Evolutionary conservation across 2,113 vertebrate species (phyloP), one percentile per base, ranked within the genome.

Genomic region (Megaleporinus macrocephalus): DNA sequence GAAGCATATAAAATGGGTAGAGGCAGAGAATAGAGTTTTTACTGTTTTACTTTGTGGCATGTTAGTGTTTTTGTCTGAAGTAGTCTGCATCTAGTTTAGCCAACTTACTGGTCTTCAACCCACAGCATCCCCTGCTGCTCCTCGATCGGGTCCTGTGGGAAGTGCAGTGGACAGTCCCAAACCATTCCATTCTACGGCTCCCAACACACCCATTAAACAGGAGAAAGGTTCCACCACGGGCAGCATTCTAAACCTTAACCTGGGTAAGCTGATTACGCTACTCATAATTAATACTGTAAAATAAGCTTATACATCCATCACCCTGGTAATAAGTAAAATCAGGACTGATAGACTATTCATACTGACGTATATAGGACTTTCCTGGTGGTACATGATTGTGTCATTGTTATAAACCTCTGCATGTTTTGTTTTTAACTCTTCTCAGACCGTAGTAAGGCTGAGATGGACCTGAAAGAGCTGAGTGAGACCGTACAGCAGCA

Each of bases 191-290:
- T 95, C 95, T 57, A 96, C 96, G 89, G 89, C 94, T 5, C 92
- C 96, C 63, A 93, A 95, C 51, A 89, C 91, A 0, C 92, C 95
- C 0, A 22, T 94, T 33, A 99, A 98, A 88, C 94, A 93, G 78
- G 97, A 99, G 84, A 96, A 96, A 86, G 92, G 94, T 0, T 86
- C 95, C 49, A 93, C 93, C 78, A 96, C 97, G 0, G 97, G 96
- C 82, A 98, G 98, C 92, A 99, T 99, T 89, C 93, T 99, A 84
- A 99, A 99, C 88, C 96, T 99, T 30, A 99, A 99, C 89, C 94
- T 99, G 84, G 97, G 98, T 99, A 89, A 96, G 90, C 91, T 75
- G 36, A 22, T 71, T n/a, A 20, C 47, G 24, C 24, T n/a, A 15
- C n/a, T 68, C 6, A 22, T 26, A 41, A 30, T 66, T 53, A 62